Evolutionary conservation across 2,888 invertebrate species (phyloP).

Genomic region (Spisula solida): DNA sequence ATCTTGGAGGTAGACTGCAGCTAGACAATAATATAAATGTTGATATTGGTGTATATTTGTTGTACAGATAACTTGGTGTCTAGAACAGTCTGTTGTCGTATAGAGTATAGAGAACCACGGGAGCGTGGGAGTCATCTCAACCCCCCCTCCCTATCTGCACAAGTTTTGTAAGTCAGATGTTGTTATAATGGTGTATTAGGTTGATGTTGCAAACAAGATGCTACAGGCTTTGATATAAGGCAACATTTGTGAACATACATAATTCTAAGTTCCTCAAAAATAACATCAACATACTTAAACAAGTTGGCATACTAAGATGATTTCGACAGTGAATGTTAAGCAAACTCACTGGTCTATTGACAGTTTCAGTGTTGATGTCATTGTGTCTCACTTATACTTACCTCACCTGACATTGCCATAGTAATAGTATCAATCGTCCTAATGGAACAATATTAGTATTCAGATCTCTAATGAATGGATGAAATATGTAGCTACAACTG

Average conservation of each 20-base stretch:
- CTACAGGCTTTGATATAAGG: background rate
- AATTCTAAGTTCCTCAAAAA: no score
- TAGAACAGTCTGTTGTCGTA: background rate
- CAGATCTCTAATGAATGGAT: no score
- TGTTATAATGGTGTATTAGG: background rate
- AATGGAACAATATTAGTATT: no score
- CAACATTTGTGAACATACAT: background rate
- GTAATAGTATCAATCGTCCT: no score
- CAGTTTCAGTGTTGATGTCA: no score
- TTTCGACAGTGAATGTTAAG: no score
- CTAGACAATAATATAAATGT: background rate
- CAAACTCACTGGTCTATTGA: no score
- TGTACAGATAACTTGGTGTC: background rate
- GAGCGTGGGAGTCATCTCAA: background rate
- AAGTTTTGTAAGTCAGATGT: background rate
- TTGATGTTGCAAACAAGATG: background rate
- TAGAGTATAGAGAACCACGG: background rate
- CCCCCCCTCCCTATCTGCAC: background rate
- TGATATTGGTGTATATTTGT: background rate
- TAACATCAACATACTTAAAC: no score
- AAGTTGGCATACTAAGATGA: no score
- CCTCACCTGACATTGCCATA: no score
- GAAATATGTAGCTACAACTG: no score
- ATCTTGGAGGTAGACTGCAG: slow-evolving; percentile 24
- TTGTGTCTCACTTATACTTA: no score